Percentiles rank a stretch among this genome's conserved stretches.
Evolutionary conservation across 2,113 vertebrate genomes (phyloP).

Genomic region (Formicarius rufipectus): DNA sequence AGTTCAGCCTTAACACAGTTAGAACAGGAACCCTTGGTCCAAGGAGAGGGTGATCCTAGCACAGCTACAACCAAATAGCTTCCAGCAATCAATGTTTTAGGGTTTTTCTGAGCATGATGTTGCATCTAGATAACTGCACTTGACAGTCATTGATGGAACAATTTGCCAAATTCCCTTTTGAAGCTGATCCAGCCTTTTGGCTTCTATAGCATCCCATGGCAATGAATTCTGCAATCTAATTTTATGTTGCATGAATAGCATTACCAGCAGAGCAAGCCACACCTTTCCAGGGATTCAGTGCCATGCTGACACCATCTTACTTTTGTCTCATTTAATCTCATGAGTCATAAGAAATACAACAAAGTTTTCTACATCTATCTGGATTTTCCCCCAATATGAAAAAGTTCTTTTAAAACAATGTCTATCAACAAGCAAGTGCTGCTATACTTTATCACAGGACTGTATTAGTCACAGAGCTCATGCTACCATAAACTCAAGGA

Average conservation of each 20-base stretch:
- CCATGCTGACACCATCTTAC: not conserved
- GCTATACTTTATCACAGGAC: not conserved
- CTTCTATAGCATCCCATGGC: not conserved
- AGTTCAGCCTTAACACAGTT: not conserved
- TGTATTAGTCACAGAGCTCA: not conserved
- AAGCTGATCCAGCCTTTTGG: not conserved
- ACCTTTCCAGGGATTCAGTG: constrained; percentile 13
- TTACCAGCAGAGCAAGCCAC: not conserved
- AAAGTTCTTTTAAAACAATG: not conserved
- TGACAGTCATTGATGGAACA: not conserved
- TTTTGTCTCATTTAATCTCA: constrained; percentile 4
- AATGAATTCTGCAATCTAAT: not conserved
- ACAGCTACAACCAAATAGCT: not conserved
- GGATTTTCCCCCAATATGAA: not conserved
- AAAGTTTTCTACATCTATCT: not conserved
- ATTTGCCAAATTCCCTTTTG: not conserved
- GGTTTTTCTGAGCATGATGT: not conserved
- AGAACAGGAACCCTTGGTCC: not conserved
- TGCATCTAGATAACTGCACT: not conserved
- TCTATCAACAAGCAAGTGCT: not conserved
- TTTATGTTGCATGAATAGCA: not conserved
- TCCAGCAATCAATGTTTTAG: not conserved
- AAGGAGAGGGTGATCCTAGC: not conserved
- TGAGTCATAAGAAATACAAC: not conserved
- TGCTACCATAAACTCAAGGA: not conserved